phyloP scores from a whole-genome alignment of 2,888 invertebrate genomes.

The Megamerina dolium region DNA sequence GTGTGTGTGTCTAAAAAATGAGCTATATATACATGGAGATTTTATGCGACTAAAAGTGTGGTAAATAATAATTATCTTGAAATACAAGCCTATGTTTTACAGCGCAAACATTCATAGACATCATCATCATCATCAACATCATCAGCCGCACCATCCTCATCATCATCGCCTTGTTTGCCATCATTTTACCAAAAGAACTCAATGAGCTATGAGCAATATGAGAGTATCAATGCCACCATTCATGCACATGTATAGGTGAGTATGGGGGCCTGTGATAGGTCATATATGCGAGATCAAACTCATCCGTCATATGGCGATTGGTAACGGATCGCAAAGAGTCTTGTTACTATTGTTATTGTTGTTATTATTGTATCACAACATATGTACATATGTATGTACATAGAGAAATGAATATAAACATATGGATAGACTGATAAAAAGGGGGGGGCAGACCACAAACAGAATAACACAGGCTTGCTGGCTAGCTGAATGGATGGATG shows the following conservation, averaged over 20 bases:
- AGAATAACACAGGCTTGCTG: neutral
- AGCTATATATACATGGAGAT: neutral
- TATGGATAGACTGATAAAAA: slow-evolving; percentile 7
- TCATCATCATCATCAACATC: neutral
- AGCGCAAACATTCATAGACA: neutral
- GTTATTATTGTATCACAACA: neutral
- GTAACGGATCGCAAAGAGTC: neutral
- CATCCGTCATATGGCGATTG: slow-evolving; percentile 40
- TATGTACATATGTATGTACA: neutral
- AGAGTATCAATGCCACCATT: too few relatives aligned
- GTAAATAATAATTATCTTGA: too few relatives aligned
- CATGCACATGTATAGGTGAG: too few relatives aligned
- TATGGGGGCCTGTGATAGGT: slow-evolving; percentile 27
- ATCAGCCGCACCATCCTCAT: neutral
- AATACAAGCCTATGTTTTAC: neutral
- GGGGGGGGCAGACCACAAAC: too few relatives aligned
- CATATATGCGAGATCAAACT: slow-evolving; percentile 47
- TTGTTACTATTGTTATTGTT: too few relatives aligned
- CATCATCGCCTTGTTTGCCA: too few relatives aligned
- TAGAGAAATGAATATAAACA: neutral
- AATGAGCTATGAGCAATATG: too few relatives aligned
- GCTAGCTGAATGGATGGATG: neutral
- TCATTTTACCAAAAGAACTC: too few relatives aligned
- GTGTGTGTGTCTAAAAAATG: neutral
- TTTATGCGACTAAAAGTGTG: too few relatives aligned